Evolutionary conservation across 2,113 vertebrate species (phyloP).

Genomic region (Lepisosteus oculatus): DNA sequence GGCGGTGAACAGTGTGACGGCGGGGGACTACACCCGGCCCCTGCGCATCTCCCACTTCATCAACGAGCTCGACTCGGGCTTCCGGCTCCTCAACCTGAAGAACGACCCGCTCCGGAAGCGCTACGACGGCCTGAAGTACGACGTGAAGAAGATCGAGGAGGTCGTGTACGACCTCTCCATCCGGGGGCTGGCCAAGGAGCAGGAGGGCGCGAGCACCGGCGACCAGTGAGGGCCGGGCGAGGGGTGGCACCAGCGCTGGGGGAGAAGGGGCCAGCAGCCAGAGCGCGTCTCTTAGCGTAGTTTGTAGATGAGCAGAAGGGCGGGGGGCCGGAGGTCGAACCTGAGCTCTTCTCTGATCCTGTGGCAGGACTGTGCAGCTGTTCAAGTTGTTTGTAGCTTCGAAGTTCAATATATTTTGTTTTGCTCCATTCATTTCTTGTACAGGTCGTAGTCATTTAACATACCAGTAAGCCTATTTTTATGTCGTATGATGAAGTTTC

Average conservation of each 20-base stretch:
- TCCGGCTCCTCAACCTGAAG: constrained; percentile 95
- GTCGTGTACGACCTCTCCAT: constrained; percentile 97
- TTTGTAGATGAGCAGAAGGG: constrained; percentile 10
- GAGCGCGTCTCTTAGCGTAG: constrained; percentile 27
- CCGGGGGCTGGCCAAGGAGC: constrained; percentile 85
- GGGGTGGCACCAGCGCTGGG: constrained; percentile 25
- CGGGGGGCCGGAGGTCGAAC: constrained; percentile 22
- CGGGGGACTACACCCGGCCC: constrained; percentile 88
- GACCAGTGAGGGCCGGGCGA: constrained; percentile 64
- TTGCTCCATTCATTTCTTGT: no score
- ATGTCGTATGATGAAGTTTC: no score
- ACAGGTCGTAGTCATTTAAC: no score
- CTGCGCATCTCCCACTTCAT: constrained; percentile 94
- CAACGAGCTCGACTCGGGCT: constrained; percentile 94
- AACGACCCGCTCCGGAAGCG: constrained; percentile 95
- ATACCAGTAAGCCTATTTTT: no score
- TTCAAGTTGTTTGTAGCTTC: no score
- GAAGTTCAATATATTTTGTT: no score
- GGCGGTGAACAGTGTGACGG: constrained; percentile 95
- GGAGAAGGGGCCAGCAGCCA: constrained; percentile 29
- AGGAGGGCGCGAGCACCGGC: constrained; percentile 39
- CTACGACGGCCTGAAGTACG: constrained; percentile 95
- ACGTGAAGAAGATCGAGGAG: constrained; percentile 98
- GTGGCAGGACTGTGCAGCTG: no score
- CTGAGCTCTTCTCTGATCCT: not conserved